Evolutionary conservation across 2,113 vertebrate genomes (phyloP).

Genomic region (Bubo bubo): DNA sequence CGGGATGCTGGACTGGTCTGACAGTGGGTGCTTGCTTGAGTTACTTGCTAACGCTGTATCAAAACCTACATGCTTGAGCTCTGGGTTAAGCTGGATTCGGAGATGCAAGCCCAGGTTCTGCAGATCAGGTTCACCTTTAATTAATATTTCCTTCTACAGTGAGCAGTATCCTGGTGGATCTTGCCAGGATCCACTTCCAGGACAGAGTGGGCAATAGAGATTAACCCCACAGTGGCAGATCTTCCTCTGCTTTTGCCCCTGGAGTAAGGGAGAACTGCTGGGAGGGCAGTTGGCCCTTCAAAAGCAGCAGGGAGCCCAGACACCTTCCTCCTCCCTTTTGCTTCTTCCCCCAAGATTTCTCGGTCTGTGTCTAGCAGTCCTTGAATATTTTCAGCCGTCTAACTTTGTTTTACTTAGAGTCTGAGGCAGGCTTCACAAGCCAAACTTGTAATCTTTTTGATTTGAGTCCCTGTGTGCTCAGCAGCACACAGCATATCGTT

Average conservation of each 20-base stretch:
- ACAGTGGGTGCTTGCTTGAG: not conserved
- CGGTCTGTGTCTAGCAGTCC: not conserved
- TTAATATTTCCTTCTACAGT: not conserved
- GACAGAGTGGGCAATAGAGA: not conserved
- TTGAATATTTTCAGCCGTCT: not conserved
- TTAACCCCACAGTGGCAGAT: accelerated
- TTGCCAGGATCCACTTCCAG: not conserved
- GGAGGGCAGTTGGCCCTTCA: not conserved
- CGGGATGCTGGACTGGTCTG: not conserved
- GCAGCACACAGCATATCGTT: not conserved
- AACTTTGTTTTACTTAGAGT: not conserved
- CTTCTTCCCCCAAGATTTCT: not conserved
- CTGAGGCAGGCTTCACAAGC: not conserved
- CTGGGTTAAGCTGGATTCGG: not conserved
- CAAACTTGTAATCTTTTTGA: not conserved
- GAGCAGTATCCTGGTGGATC: not conserved
- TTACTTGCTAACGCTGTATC: not conserved
- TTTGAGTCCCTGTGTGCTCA: not conserved
- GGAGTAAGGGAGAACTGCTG: no score
- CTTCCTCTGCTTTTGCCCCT: not conserved
- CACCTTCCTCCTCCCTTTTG: not conserved
- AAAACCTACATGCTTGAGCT: not conserved
- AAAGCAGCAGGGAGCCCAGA: not conserved
- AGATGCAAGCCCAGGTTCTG: not conserved
- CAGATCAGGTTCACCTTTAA: not conserved